Percentiles rank a stretch among this genome's conserved stretches.
Conservation (phyloP, 2,113 vertebrate species). For the Himantopus leucocephalus region DNA sequence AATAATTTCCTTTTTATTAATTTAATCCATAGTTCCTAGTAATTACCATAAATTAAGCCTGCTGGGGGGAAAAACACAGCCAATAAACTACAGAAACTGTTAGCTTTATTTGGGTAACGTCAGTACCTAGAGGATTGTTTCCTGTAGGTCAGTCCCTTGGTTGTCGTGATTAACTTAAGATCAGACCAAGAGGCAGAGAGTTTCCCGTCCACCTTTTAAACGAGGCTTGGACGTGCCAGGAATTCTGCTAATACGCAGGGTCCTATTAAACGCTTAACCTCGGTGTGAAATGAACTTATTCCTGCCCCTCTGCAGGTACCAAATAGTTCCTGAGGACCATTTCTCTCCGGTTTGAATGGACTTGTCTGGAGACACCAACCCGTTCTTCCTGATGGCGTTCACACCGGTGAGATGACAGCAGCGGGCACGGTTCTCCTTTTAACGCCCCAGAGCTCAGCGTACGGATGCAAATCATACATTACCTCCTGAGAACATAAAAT, state of each 20-base stretch:
- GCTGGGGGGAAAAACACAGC: slow-evolving; percentile 49
- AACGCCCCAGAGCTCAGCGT: not conserved
- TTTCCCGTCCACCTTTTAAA: slow-evolving; percentile 65
- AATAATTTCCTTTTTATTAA: slow-evolving; percentile 67
- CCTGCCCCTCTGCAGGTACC: slow-evolving; percentile 25
- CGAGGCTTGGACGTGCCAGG: slow-evolving; percentile 10
- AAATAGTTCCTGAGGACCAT: not conserved
- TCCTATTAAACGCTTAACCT: slow-evolving; percentile 44
- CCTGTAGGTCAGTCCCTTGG: slow-evolving; percentile 17
- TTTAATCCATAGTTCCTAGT: slow-evolving; percentile 66
- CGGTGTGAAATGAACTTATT: slow-evolving; percentile 34
- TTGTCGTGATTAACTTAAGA: slow-evolving; percentile 33
- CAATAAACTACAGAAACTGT: slow-evolving; percentile 61
- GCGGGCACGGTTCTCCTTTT: not conserved
- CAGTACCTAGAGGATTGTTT: slow-evolving; percentile 60
- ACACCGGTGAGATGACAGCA: not conserved
- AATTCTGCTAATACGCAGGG: slow-evolving; percentile 39
- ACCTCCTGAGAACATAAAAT: not conserved
- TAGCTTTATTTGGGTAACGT: slow-evolving; percentile 58
- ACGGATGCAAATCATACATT: not conserved
- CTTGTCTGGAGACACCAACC: not conserved
- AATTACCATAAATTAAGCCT: slow-evolving; percentile 69
- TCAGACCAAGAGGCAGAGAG: slow-evolving; percentile 25
- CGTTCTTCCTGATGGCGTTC: not conserved
- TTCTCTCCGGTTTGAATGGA: not conserved